Conservation (phyloP, 2,888 invertebrate genomes). For the Camponotus fellah region DNA sequence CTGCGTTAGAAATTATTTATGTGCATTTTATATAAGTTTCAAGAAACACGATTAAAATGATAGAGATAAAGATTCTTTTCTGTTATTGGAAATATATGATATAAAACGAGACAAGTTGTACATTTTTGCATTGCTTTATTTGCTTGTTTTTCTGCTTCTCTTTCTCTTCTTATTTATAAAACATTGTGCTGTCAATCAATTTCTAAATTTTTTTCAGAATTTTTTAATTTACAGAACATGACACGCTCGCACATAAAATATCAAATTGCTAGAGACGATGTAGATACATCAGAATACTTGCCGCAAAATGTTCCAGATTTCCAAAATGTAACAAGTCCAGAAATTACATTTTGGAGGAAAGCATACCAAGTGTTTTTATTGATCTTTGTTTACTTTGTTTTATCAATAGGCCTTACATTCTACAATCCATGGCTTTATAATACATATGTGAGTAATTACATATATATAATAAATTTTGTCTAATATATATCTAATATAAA, state of each 20-base stretch:
- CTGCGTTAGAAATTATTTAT: background rate
- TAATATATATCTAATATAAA: background rate
- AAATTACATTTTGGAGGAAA: slow-evolving; percentile 76
- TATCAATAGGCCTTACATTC: slow-evolving; percentile 98
- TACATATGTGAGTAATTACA: slow-evolving; percentile 87
- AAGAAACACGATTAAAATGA: background rate
- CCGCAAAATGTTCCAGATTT: slow-evolving; percentile 80
- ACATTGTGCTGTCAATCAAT: background rate
- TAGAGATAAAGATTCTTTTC: background rate
- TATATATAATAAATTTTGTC: background rate
- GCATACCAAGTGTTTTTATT: slow-evolving; percentile 86
- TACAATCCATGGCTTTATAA: slow-evolving; percentile 97
- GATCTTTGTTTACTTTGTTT: slow-evolving; percentile 94
- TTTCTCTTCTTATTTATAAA: background rate
- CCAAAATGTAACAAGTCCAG: slow-evolving; percentile 76
- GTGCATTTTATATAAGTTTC: background rate
- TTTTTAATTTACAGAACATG: slow-evolving; percentile 75
- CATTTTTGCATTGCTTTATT: slow-evolving; percentile 6
- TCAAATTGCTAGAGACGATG: slow-evolving; percentile 82
- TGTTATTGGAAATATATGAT: background rate
- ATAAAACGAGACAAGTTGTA: background rate
- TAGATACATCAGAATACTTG: slow-evolving; percentile 81
- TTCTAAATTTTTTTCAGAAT: slow-evolving; percentile 32
- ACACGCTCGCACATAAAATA: slow-evolving; percentile 84
- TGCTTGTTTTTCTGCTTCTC: background rate